phyloP scores from a whole-genome alignment of 2,888 invertebrate species.

The Drosophila nigritarsus region DNA sequence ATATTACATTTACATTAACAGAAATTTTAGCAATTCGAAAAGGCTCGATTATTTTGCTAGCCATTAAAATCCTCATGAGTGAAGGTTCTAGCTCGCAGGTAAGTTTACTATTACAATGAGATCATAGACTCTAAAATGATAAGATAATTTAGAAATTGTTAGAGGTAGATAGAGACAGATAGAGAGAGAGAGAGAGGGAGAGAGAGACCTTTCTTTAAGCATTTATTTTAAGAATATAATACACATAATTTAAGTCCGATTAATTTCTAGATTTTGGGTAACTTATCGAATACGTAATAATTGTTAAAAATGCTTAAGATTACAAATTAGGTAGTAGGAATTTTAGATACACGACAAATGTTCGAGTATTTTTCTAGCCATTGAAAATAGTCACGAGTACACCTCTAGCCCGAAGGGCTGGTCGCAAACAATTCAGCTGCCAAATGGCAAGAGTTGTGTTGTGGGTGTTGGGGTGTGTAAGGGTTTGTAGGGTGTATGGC shows the following conservation, averaged over 20 bases:
- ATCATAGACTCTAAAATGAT: too few species aligned
- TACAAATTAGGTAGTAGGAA: neutral
- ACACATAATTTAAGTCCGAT: neutral
- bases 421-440: constrained; percentile 69
- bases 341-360: neutral
- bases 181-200: neutral
- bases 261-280: neutral
- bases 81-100: too few species aligned
- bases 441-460: constrained; percentile 68
- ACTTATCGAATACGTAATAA: neutral
- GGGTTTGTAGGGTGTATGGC: neutral
- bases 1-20: neutral
- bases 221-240: neutral
- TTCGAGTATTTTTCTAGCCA: neutral
- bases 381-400: constrained; percentile 37
- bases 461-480: constrained; percentile 6
- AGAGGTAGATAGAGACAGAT: too few species aligned
- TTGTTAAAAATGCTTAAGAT: neutral
- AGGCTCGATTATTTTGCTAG: neutral
- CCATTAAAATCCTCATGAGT: neutral
- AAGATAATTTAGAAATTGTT: neutral
- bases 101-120: too few species aligned
- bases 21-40: neutral
- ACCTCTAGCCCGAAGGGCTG: constrained; percentile 32
- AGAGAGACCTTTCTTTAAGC: neutral